These are phyloP conservation scores for Anguilla megastoma DNA, from an alignment of 2,797 vertebrate genomes.

Conservation along the genomic window DNA sequence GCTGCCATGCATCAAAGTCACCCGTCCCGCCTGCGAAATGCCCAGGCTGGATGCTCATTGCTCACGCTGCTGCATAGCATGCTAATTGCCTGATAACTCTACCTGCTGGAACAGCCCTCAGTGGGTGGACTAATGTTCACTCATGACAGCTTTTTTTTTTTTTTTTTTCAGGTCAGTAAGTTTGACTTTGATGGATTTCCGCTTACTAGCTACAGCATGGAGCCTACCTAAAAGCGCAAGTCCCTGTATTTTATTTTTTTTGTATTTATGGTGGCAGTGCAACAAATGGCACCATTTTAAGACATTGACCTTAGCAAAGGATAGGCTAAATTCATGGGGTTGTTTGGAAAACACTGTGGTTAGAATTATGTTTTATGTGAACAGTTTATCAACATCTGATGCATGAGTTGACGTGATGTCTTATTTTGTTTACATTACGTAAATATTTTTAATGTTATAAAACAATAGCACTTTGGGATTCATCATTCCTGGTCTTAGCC, in stretches of 20 bases:
- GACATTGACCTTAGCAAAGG: neutral
- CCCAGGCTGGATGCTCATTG: conserved; percentile 16
- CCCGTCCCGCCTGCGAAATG: conserved; percentile 10
- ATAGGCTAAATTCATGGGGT: neutral
- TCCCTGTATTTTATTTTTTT: neutral
- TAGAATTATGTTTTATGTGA: neutral
- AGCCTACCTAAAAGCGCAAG: neutral
- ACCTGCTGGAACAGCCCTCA: conserved; percentile 20
- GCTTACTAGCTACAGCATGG: neutral
- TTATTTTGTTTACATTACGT: neutral
- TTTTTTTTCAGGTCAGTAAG: neutral
- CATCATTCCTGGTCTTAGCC: neutral
- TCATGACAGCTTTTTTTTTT: neutral
- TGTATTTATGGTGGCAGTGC: neutral
- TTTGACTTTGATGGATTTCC: neutral
- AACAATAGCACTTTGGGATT: too few species aligned
- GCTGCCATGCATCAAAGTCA: conserved; percentile 29
- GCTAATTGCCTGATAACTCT: conserved; percentile 29
- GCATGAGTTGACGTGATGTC: neutral
- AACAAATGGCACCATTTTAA: neutral
- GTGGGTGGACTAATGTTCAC: neutral
- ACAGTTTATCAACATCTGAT: neutral
- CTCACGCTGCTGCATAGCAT: conserved; percentile 19
- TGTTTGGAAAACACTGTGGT: neutral
- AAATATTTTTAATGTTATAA: too few species aligned